These are phyloP conservation scores for Gallinago solitaria DNA, from an alignment of 2,797 vertebrate genomes.

Conservation along the genomic window DNA sequence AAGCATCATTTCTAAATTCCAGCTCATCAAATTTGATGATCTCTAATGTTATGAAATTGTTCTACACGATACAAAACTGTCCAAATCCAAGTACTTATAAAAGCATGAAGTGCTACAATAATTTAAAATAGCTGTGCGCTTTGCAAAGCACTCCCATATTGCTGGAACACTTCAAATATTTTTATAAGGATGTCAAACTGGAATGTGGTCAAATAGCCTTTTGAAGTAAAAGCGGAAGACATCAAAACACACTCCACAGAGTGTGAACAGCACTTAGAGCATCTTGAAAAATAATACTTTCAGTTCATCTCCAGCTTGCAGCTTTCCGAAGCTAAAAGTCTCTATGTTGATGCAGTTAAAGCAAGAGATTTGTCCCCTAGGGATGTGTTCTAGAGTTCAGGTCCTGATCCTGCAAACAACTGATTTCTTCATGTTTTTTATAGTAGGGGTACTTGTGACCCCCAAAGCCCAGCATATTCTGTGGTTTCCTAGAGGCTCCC, in stretches of 20 bases:
- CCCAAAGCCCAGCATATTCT: background rate
- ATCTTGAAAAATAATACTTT: background rate
- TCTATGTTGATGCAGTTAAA: background rate
- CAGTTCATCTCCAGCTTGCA: background rate
- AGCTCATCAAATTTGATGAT: background rate
- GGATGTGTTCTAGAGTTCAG: background rate
- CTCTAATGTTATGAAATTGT: background rate
- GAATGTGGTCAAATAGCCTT: background rate
- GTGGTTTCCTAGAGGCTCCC: background rate
- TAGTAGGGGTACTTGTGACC: background rate
- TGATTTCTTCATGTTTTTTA: background rate
- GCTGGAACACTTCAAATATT: background rate
- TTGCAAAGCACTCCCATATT: background rate
- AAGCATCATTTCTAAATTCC: background rate
- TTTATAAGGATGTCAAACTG: background rate
- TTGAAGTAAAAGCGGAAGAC: background rate
- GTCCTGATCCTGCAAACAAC: background rate
- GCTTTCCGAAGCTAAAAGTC: background rate
- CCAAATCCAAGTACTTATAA: background rate
- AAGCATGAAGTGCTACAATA: background rate
- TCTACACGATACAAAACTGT: background rate
- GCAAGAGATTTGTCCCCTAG: background rate
- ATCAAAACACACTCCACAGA: background rate
- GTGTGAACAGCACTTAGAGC: background rate
- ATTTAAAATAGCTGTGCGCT: background rate